phyloP scores from a whole-genome alignment of 2,888 invertebrate genomes.

The Amphiduros pacificus region DNA sequence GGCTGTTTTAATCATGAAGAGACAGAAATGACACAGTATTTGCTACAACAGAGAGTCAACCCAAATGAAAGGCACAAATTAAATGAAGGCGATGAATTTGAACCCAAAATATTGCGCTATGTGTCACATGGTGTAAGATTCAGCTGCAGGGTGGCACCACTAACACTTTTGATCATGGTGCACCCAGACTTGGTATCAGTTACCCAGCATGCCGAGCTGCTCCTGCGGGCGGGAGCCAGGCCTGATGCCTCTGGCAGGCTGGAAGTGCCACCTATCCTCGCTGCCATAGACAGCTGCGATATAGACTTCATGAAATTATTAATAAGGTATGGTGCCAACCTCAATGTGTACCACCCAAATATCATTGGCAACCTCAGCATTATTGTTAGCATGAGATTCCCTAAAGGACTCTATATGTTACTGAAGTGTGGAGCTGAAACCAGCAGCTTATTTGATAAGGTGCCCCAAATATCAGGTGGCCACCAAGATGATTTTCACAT shows the following conservation, averaged over 20 bases:
- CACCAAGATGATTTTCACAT: neutral
- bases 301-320: constrained; percentile 35
- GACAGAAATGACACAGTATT: neutral
- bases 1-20: constrained; percentile 6
- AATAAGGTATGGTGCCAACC: constrained; percentile 36
- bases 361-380: constrained; percentile 39
- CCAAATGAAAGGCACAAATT: constrained; percentile 26
- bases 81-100: constrained; percentile 26
- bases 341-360: constrained; percentile 38
- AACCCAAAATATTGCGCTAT: constrained; percentile 17
- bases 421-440: constrained; percentile 25
- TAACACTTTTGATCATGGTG: constrained; percentile 16
- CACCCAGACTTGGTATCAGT: constrained; percentile 13
- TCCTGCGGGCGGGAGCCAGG: constrained; percentile 36
- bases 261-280: constrained; percentile 41
- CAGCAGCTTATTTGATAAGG: constrained; percentile 12
- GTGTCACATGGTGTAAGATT: constrained; percentile 16
- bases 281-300: constrained; percentile 33
- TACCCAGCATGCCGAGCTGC: constrained; percentile 31
- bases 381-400: constrained; percentile 13
- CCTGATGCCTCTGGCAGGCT: constrained; percentile 29
- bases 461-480: neutral
- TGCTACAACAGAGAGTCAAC: constrained; percentile 16
- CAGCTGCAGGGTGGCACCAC: constrained; percentile 23
- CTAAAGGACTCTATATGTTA: constrained; percentile 22